These are phyloP conservation scores for Pyrochroa serraticornis DNA, from an alignment of 2,888 invertebrate genomes.

Conservation along the genomic window DNA sequence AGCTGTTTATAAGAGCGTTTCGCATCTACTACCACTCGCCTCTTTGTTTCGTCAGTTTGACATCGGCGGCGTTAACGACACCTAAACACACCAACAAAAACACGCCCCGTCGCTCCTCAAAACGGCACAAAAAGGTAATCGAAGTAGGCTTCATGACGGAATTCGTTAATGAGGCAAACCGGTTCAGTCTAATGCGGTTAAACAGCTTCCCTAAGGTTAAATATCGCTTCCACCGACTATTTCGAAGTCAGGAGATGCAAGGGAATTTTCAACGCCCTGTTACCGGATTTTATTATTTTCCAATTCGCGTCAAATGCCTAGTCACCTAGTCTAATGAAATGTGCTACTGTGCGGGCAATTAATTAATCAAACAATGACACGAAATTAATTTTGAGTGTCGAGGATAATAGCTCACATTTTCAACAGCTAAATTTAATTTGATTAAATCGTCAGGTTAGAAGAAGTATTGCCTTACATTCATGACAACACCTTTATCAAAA, in stretches of 20 bases:
- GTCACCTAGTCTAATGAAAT: too few species aligned
- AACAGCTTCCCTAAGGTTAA: constrained; percentile 30
- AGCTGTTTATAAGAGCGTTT: constrained; percentile 36
- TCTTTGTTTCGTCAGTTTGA: constrained; percentile 35
- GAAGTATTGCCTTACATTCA: too few species aligned
- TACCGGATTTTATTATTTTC: not conserved
- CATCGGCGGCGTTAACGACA: constrained; percentile 41
- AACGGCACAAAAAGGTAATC: constrained; percentile 41
- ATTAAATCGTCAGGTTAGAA: too few species aligned
- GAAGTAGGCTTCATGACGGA: constrained; percentile 42
- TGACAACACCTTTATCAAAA: too few species aligned
- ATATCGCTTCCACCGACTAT: constrained; percentile 2
- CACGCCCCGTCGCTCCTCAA: constrained; percentile 32
- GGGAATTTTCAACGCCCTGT: not conserved
- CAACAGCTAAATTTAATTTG: not conserved
- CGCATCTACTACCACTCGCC: constrained; percentile 20
- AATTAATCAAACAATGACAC: constrained; percentile 14
- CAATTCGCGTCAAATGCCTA: not conserved
- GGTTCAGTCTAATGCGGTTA: constrained; percentile 38
- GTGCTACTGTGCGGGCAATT: not conserved
- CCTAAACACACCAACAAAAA: constrained; percentile 37
- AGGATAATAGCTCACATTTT: not conserved
- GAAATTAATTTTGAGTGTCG: constrained; percentile 8
- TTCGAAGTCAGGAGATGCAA: not conserved
- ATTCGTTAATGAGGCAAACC: constrained; percentile 44